A percentile compares a stretch with the other conserved stretches of the same genome.
Conservation (phyloP, 2,113 vertebrate species). For the Climacteris rufus region DNA sequence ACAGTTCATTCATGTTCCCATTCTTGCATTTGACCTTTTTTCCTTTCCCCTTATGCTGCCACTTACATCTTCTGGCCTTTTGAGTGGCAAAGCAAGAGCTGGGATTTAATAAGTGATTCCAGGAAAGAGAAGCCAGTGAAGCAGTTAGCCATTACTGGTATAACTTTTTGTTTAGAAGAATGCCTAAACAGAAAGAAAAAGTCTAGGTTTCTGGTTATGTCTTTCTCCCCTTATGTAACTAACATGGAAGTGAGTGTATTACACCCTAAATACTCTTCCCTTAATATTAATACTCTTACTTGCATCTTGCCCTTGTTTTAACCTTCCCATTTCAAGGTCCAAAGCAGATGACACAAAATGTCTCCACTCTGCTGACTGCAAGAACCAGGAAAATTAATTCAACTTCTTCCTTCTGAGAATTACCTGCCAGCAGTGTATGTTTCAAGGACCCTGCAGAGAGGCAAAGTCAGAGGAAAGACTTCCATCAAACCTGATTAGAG, state of each 20-base stretch:
- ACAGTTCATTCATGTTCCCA: background rate
- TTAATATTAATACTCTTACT: background rate
- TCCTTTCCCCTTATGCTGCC: background rate
- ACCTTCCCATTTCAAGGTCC: background rate
- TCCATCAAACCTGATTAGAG: background rate
- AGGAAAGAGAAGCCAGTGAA: background rate
- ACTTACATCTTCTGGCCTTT: background rate
- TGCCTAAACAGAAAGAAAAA: background rate
- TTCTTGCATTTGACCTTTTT: background rate
- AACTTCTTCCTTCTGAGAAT: background rate
- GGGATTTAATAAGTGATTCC: background rate
- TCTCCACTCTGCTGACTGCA: background rate
- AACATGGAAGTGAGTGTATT: background rate
- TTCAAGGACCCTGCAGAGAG: background rate
- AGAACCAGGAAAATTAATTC: background rate
- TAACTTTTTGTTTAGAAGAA: background rate
- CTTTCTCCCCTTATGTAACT: background rate
- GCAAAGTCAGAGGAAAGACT: background rate
- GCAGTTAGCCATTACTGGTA: background rate
- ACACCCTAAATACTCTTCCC: background rate
- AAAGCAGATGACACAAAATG: background rate
- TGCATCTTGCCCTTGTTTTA: background rate
- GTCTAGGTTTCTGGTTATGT: background rate
- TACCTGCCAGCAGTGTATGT: background rate
- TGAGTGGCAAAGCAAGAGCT: background rate